Conservation (phyloP, 2,113 vertebrate species). For the Narcine bancroftii region DNA sequence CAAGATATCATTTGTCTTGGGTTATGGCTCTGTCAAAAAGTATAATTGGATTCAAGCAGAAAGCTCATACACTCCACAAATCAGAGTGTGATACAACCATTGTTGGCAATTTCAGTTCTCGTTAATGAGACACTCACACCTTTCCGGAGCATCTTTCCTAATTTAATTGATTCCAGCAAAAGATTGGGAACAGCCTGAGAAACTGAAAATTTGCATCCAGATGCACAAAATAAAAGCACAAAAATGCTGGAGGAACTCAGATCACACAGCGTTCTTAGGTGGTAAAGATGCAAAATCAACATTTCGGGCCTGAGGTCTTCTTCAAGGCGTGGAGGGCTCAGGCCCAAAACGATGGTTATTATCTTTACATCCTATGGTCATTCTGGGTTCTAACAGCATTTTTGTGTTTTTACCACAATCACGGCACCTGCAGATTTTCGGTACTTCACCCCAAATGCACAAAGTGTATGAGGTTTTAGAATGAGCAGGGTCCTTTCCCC, state of each 20-base stretch:
- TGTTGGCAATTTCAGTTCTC: not conserved
- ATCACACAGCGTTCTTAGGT: too few relatives aligned
- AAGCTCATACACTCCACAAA: not conserved
- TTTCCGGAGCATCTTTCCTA: not conserved
- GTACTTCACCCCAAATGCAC: not conserved
- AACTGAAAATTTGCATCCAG: too few relatives aligned
- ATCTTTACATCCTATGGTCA: too few relatives aligned
- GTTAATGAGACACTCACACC: not conserved
- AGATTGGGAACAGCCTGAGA: not conserved
- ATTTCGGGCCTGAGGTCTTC: too few relatives aligned
- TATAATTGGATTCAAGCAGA: not conserved
- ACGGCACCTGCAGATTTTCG: too few relatives aligned
- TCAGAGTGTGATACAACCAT: not conserved
- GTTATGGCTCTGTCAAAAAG: not conserved
- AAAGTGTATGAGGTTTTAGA: not conserved
- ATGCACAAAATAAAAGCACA: too few relatives aligned
- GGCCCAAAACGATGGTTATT: too few relatives aligned
- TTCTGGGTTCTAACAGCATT: too few relatives aligned
- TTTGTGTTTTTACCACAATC: too few relatives aligned
- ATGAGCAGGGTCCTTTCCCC: not conserved
- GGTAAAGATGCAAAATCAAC: too few relatives aligned
- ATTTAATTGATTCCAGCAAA: not conserved
- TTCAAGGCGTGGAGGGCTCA: too few relatives aligned
- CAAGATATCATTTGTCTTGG: not conserved
- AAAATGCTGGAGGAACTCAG: too few relatives aligned